phyloP scores from a whole-genome alignment of 1,140 invertebrate species.

The Drosophila obscura region DNA sequence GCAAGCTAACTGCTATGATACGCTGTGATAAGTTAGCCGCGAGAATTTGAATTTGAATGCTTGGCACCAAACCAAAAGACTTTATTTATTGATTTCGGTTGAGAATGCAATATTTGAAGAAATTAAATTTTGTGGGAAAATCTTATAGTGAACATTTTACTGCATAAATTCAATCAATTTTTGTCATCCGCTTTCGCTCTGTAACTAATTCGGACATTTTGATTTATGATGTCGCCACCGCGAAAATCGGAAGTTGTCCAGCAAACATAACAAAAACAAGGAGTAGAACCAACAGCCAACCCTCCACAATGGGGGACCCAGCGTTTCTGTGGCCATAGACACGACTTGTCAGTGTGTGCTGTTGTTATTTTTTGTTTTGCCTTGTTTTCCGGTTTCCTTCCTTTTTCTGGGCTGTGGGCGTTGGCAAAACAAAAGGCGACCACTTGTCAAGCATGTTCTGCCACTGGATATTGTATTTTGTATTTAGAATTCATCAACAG shows the following conservation, averaged over 20 bases:
- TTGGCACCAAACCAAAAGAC: too few relatives aligned
- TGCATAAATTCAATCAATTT: constrained; percentile 5
- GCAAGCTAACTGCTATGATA: constrained; percentile 28
- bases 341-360: constrained; percentile 20
- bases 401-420: constrained; percentile 22
- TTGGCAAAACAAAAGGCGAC: constrained; percentile 59
- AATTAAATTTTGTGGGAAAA: too few relatives aligned
- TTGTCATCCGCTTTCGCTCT: constrained; percentile 5
- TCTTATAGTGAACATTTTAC: too few relatives aligned
- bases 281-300: constrained; percentile 1
- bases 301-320: constrained; percentile 16
- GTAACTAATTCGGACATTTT: constrained; percentile 54
- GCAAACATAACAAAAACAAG: constrained; percentile 44
- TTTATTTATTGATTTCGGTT: too few relatives aligned
- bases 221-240: constrained; percentile 62
- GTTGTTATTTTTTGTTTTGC: constrained; percentile 17
- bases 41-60: not conserved
- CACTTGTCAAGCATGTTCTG: constrained; percentile 53
- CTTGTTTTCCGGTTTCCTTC: constrained; percentile 9
- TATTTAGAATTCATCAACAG: constrained; percentile 26
- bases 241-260: constrained; percentile 48
- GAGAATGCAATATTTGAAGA: too few relatives aligned
- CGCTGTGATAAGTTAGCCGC: not conserved
- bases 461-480: constrained; percentile 32
- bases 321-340: constrained; percentile 4